phyloP scores from a whole-genome alignment of 2,797 vertebrate species.

The Gymnocypris eckloni region DNA sequence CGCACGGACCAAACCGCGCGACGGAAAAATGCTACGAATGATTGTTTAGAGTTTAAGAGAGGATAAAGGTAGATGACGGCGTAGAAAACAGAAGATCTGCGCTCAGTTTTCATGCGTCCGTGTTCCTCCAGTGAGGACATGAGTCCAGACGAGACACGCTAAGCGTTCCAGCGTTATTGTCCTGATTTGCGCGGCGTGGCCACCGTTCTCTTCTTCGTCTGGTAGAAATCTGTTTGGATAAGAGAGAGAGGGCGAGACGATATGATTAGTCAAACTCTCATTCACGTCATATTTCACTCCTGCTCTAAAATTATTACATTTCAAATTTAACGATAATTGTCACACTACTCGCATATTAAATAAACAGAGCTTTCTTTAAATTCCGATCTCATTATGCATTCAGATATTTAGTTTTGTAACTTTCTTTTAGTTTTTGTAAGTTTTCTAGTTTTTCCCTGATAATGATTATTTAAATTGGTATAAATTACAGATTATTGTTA shows the following conservation, averaged over 20 bases:
- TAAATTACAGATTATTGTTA: not conserved
- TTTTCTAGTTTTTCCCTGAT: not conserved
- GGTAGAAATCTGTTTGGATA: conserved; percentile 87
- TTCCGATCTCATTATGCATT: not conserved
- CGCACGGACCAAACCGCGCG: not conserved
- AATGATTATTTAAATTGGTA: not conserved
- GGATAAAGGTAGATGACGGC: not conserved
- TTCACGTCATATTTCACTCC: not conserved
- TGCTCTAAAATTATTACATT: not conserved
- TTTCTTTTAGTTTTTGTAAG: not conserved
- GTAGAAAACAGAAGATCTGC: not conserved
- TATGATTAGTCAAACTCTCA: not conserved
- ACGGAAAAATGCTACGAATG: not conserved
- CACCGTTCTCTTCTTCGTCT: conserved; percentile 82
- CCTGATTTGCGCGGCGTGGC: conserved; percentile 76
- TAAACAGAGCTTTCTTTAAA: not conserved
- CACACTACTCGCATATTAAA: not conserved
- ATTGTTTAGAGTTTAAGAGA: not conserved
- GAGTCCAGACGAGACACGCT: not conserved
- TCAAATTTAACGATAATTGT: not conserved
- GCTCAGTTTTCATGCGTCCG: not conserved
- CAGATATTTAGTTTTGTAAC: not conserved
- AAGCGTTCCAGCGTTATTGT: conserved; percentile 71
- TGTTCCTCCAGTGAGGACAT: not conserved
- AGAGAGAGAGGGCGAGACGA: conserved; percentile 26